These are phyloP conservation scores for Echinops telfairi DNA, from an alignment of 2,113 vertebrate genomes.

Conservation along the genomic window DNA sequence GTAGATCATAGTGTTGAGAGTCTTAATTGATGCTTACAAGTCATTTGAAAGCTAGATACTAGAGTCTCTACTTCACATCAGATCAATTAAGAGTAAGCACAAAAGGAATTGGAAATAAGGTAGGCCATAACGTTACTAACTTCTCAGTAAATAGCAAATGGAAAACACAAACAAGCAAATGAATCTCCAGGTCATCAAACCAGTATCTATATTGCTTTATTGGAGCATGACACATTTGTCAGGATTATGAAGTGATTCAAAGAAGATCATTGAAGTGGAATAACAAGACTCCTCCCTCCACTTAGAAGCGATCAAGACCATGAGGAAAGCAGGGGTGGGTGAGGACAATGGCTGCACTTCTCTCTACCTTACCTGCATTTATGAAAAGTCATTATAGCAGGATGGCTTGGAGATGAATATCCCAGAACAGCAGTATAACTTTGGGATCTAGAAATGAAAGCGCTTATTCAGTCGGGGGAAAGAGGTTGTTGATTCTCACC, in stretches of 20 bases:
- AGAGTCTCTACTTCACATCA: neutral
- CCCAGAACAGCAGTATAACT: neutral
- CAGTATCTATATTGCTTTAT: conserved; percentile 46
- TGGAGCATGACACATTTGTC: conserved; percentile 67
- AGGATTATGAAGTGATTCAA: conserved; percentile 78
- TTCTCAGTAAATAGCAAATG: neutral
- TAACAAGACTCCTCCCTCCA: conserved; percentile 14
- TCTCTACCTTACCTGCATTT: conserved; percentile 60
- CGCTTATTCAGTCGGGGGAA: neutral
- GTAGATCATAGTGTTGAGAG: neutral
- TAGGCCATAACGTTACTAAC: conserved; percentile 63
- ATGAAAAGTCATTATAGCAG: conserved; percentile 62
- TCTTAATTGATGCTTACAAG: neutral
- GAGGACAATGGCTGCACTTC: neutral
- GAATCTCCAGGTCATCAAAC: neutral
- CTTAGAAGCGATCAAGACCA: conserved; percentile 79
- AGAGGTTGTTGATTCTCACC: neutral
- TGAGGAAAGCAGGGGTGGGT: conserved; percentile 62
- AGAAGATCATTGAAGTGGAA: conserved; percentile 68
- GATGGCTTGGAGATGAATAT: neutral
- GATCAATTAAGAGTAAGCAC: conserved; percentile 42
- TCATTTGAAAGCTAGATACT: neutral
- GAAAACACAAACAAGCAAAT: neutral
- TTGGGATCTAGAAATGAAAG: neutral
- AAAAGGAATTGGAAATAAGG: conserved; percentile 64